A percentile compares a stretch with the other conserved stretches of the same genome.
phyloP scores from a whole-genome alignment of 2,113 vertebrate species.

The Phocoena phocoena region DNA sequence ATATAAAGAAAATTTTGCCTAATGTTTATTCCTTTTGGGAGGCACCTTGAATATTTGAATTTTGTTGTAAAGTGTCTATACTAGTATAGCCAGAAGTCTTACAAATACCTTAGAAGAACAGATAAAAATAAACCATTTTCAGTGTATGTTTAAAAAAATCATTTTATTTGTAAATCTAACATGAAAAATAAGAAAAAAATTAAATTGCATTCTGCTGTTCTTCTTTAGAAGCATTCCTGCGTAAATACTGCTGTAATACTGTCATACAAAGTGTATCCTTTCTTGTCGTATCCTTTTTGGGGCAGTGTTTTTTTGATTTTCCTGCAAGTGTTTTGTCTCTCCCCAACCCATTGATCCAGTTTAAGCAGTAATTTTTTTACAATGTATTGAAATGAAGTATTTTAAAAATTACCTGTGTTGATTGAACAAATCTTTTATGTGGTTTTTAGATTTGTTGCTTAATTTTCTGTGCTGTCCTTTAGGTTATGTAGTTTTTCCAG shows the following conservation, averaged over 20 bases:
- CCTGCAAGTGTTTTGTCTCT: constrained; percentile 48
- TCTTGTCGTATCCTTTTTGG: constrained; percentile 91
- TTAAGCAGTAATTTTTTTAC: constrained; percentile 63
- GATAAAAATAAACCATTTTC: constrained; percentile 51
- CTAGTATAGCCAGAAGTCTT: constrained; percentile 40
- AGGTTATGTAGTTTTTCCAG: background rate
- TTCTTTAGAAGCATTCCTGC: constrained; percentile 90
- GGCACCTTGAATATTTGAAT: constrained; percentile 52
- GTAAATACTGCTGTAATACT: constrained; percentile 88
- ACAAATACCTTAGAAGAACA: constrained; percentile 29
- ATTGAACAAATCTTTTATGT: constrained; percentile 56
- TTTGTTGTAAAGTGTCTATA: constrained; percentile 32
- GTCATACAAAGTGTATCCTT: constrained; percentile 91
- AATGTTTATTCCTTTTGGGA: constrained; percentile 25
- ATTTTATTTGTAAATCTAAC: constrained; percentile 73
- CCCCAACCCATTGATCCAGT: constrained; percentile 48
- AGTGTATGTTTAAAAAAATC: constrained; percentile 67
- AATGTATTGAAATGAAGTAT: constrained; percentile 38
- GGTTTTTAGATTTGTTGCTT: constrained; percentile 37
- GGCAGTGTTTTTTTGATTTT: constrained; percentile 68
- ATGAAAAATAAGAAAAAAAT: constrained; percentile 81
- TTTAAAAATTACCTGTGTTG: constrained; percentile 59
- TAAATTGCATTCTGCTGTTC: constrained; percentile 89
- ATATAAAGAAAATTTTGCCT: constrained; percentile 20
- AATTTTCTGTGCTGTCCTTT: constrained; percentile 25